Conservation (phyloP, 2,888 invertebrate genomes). For the Philereme transversata region DNA sequence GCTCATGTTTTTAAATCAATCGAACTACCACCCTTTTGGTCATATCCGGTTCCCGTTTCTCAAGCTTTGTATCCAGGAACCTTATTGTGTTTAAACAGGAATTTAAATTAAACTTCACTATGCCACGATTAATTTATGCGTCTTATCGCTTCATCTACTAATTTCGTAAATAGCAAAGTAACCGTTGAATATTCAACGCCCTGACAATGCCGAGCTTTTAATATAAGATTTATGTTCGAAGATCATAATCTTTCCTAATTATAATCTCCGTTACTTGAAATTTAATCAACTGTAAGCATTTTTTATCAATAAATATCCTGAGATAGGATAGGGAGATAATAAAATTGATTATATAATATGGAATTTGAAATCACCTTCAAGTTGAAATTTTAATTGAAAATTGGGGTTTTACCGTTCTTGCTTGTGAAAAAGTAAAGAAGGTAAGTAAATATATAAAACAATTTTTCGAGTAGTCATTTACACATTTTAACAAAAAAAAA, state of each 20-base stretch:
- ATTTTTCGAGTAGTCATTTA: too few species aligned
- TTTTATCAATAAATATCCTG: conserved; percentile 22
- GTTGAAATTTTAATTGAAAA: too few species aligned
- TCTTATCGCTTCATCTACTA: conserved; percentile 27
- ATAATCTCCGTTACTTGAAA: conserved; percentile 61
- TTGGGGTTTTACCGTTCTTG: too few species aligned
- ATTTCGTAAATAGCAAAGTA: conserved; percentile 28
- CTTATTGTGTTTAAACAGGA: conserved; percentile 1
- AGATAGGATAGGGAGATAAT: conserved; percentile 26
- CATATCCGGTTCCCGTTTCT: conserved; percentile 1
- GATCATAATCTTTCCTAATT: conserved; percentile 58
- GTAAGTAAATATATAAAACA: too few species aligned
- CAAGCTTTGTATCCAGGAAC: conserved; percentile 3
- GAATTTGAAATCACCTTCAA: conserved; percentile 29
- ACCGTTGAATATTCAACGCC: conserved; percentile 25
- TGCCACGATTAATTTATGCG: conserved; percentile 14
- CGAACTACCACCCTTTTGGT: neutral
- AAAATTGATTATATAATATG: conserved; percentile 46
- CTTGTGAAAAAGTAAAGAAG: too few species aligned
- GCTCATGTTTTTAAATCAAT: neutral
- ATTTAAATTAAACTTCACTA: conserved; percentile 17
- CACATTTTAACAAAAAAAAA: too few species aligned
- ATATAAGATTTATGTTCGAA: conserved; percentile 47
- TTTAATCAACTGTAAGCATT: conserved; percentile 56
- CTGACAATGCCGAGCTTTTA: conserved; percentile 38